Evolutionary conservation across 2,888 invertebrate genomes (phyloP), one percentile per base, ranked within the genome.

Genomic region (Cataglyphis cursor): DNA sequence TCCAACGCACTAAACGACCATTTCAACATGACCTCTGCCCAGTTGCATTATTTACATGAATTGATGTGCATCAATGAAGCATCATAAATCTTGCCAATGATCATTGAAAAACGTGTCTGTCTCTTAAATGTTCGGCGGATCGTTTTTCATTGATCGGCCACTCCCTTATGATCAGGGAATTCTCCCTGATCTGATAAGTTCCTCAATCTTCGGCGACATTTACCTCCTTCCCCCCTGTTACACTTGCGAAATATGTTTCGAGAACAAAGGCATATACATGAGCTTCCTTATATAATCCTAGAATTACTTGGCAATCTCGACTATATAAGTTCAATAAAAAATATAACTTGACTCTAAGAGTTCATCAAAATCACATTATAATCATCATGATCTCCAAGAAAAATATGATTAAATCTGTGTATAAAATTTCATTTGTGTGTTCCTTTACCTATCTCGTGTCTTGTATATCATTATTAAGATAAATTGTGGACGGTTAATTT

Each of bases 81-180:
- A 51, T 62, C 85, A 81, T 87, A 87, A 88, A 89, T 90, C 88
- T 85, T 59, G 74, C 9, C 31, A 44, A 35, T 68, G 65, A 85
- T 85, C 75, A 84, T 84, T 83, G 72, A 73, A 61, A 85, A 57
- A 57, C 72, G 70, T 70, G 70, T 51, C 62, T n/a, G 64, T 75
- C 64, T 73, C n/a, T 62, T 68, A 44, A 65, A 18, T 54, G 75
- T 68, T 62, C 87, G 80, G 57, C 24, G 4, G 62, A 73, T 72
- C 76, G 44, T 88, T 80, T 68, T 44, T 81, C 81, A 72, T 21
- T 38, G 73, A 74, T 75, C 61, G 81, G 41, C 64, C 83, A 28
- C 84, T 51, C 81, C 80, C 84, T 51, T 57, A 72, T 35, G 68
- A n/a, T n/a, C n/a, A n/a, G n/a, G 6, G 66, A 66, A 76, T 10